These are phyloP conservation scores for Carapus acus DNA, from an alignment of 2,797 vertebrate genomes.

Conservation along the genomic window DNA sequence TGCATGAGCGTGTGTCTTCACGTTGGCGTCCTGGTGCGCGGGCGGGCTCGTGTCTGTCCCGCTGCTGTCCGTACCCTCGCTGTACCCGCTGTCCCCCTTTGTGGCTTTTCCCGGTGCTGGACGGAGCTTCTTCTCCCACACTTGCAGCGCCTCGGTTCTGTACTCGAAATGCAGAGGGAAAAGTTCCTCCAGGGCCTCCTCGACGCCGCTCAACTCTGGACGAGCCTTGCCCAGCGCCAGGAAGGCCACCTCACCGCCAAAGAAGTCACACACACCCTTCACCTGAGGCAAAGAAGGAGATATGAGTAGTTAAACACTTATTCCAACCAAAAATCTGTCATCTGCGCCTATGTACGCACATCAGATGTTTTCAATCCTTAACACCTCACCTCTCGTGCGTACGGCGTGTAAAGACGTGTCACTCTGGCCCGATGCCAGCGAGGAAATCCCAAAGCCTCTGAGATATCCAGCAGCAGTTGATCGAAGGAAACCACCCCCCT, in stretches of 20 bases:
- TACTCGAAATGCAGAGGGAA: slow-evolving; percentile 77
- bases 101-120: slow-evolving; percentile 69
- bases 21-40: slow-evolving; percentile 9
- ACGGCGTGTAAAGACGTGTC: slow-evolving; percentile 84
- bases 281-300: slow-evolving; percentile 62
- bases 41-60: slow-evolving; percentile 22
- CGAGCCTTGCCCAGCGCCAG: slow-evolving; percentile 84
- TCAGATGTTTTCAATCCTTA: not conserved
- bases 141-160: slow-evolving; percentile 62
- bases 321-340: too few relatives aligned
- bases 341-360: too few relatives aligned
- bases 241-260: slow-evolving; percentile 85
- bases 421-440: slow-evolving; percentile 88
- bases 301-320: not conserved
- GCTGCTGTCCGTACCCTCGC: slow-evolving; percentile 53
- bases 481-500: slow-evolving; percentile 91
- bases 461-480: slow-evolving; percentile 87
- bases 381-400: slow-evolving; percentile 81
- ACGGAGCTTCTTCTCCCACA: slow-evolving; percentile 76
- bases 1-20: slow-evolving; percentile 23
- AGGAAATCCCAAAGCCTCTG: slow-evolving; percentile 90
- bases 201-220: slow-evolving; percentile 77
- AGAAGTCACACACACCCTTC: slow-evolving; percentile 87
- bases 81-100: slow-evolving; percentile 78
- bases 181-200: slow-evolving; percentile 84